These are phyloP conservation scores for Conops quadrifasciatus DNA, from an alignment of 2,888 invertebrate species.

Conservation along the genomic window DNA sequence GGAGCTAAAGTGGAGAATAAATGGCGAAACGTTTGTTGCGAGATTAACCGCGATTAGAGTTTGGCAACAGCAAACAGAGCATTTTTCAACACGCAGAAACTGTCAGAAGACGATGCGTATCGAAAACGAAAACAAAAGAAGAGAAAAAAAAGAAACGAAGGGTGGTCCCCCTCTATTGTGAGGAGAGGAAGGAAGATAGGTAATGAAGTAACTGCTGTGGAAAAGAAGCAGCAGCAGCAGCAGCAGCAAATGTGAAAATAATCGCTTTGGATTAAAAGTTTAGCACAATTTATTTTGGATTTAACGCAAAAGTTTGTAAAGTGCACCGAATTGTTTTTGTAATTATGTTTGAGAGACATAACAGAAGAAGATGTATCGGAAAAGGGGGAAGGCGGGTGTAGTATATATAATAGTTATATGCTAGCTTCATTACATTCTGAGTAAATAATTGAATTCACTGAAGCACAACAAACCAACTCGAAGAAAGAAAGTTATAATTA, in stretches of 20 bases:
- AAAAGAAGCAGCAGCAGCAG: constrained; percentile 45
- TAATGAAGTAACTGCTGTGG: constrained; percentile 17
- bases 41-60: constrained; percentile 64
- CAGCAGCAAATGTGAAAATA: constrained; percentile 62
- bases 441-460: too few relatives aligned
- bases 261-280: constrained; percentile 63
- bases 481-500: too few relatives aligned
- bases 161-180: neutral
- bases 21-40: constrained; percentile 63
- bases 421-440: too few relatives aligned
- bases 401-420: too few relatives aligned
- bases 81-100: constrained; percentile 29
- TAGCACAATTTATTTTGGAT: constrained; percentile 41
- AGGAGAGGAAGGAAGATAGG: neutral
- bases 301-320: neutral
- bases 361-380: too few relatives aligned
- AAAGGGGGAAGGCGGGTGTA: too few relatives aligned
- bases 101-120: neutral
- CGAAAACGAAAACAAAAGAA: too few relatives aligned
- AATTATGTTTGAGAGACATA: too few relatives aligned
- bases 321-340: neutral
- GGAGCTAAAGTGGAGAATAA: constrained; percentile 60
- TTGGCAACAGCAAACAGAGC: constrained; percentile 33
- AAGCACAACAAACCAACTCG: too few relatives aligned
- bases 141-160: too few relatives aligned